A percentile compares a stretch with the other conserved stretches of the same genome.
Conservation (phyloP, 2,888 invertebrate species). For the Hydraecia micacea region DNA sequence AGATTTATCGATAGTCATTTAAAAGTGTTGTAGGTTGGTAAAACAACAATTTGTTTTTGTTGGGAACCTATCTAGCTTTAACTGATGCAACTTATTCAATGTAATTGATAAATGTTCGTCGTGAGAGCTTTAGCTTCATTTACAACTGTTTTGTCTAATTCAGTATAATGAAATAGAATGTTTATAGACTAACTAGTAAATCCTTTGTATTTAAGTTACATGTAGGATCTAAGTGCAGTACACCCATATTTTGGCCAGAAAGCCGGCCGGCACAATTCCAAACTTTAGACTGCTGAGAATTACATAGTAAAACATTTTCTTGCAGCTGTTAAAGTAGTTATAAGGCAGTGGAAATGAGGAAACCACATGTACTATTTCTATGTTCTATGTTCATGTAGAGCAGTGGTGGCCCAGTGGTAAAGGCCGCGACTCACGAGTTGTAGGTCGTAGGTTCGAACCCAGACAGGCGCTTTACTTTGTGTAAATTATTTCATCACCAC, state of each 20-base stretch:
- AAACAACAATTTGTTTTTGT: neutral
- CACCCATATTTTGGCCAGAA: neutral
- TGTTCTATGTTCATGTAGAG: too few relatives aligned
- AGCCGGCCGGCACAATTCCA: neutral
- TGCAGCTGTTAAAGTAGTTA: neutral
- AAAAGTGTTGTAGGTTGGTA: neutral
- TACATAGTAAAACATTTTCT: neutral
- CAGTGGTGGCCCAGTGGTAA: too few relatives aligned
- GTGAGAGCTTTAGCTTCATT: neutral
- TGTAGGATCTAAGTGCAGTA: neutral
- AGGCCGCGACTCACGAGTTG: too few relatives aligned
- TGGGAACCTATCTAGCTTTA: neutral
- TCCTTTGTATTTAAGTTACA: neutral
- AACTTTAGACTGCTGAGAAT: neutral
- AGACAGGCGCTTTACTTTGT: too few relatives aligned
- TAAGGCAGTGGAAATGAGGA: neutral
- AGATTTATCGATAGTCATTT: neutral
- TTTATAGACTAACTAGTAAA: neutral
- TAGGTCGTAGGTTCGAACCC: too few relatives aligned
- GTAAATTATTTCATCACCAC: too few relatives aligned
- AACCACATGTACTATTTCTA: neutral
- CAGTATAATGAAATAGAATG: neutral
- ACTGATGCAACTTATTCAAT: neutral
- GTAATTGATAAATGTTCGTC: neutral
- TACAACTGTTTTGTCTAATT: neutral